Base-by-base conservation (phyloP, 2,888 invertebrate species). In the Conistra vaccinii region DNA sequence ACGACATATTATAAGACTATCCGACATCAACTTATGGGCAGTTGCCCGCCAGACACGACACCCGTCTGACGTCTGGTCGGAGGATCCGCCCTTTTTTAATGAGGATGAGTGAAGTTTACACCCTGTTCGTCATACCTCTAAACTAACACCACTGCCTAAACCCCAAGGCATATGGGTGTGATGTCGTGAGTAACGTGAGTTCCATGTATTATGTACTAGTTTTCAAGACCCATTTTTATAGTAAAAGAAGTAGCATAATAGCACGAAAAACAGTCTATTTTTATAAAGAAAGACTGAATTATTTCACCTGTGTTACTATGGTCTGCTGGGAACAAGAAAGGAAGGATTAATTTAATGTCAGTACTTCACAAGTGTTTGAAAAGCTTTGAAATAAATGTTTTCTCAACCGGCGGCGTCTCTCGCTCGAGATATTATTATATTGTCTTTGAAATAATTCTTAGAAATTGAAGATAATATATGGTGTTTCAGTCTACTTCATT, bases 351-450 rank as follows among this genome's bases (percentile, higher is more conserved):
- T 26, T 65, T 48, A 65, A 32, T 17, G 29, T 55, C 39, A 14
- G 53, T n/a, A 53, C n/a, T 60, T 70, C n/a, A 32, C 9, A 53
- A 17, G n/a, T 78, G 60, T 80, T 65, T n/a, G 60, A 48, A 32
- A 66, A 80, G 73, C 26, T 29, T 32, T 32, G 45, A 48, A 80
- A 32, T 39, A 80, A 73, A 74, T 73, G 55, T 66, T 78, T 80
- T 55, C 48, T n/a, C 42, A 73, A 51, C 4, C n/a, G 10, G 26
- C 57, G 26, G n/a, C 10, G 58, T 51, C 3, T 45, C 32, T 29
- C 53, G 23, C 53, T 60, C 3, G 2, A 55, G 39, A n/a, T 35
- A 26, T 45, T 79, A 35, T 63, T 79, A 35, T 35, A 65, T 51
- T 66, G 53, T 66, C 60, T 73, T 9, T 66, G 26, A 35, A 66